phyloP scores from a whole-genome alignment of 2,797 vertebrate genomes.

The Euthynnus affinis region DNA sequence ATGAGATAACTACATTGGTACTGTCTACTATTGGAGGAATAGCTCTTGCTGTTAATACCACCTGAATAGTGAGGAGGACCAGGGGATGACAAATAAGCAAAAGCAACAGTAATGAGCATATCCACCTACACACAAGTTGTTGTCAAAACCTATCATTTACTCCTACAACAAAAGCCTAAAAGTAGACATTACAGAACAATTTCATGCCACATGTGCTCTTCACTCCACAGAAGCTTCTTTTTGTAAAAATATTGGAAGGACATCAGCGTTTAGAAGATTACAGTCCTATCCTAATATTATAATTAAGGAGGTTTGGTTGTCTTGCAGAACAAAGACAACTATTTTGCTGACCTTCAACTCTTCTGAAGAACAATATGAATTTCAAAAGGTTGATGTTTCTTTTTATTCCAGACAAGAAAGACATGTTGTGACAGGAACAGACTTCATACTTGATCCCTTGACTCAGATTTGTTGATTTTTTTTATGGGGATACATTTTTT shows the following conservation, averaged over 20 bases:
- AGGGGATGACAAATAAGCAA: too few species aligned
- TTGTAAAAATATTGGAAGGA: neutral
- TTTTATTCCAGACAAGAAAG: slow-evolving; percentile 13
- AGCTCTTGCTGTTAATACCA: neutral
- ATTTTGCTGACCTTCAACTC: slow-evolving; percentile 29
- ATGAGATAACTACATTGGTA: too few species aligned
- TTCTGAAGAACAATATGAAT: slow-evolving; percentile 5
- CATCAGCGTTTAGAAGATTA: neutral
- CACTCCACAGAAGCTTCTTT: neutral
- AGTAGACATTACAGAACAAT: neutral
- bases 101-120: neutral
- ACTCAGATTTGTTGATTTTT: slow-evolving; percentile 15
- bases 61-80: neutral
- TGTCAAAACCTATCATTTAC: neutral
- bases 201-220: neutral
- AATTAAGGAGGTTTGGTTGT: slow-evolving; percentile 12
- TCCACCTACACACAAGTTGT: neutral
- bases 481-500: neutral
- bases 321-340: slow-evolving; percentile 18
- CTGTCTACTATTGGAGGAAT: too few species aligned
- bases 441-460: neutral
- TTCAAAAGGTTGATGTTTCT: slow-evolving; percentile 14
- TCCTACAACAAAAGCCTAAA: neutral
- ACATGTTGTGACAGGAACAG: slow-evolving; percentile 7
- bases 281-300: slow-evolving; percentile 12